Percentiles rank a stretch among this genome's conserved stretches.
These are phyloP conservation scores for Spilarctia lutea DNA, from an alignment of 2,888 invertebrate species.

Conservation along the genomic window DNA sequence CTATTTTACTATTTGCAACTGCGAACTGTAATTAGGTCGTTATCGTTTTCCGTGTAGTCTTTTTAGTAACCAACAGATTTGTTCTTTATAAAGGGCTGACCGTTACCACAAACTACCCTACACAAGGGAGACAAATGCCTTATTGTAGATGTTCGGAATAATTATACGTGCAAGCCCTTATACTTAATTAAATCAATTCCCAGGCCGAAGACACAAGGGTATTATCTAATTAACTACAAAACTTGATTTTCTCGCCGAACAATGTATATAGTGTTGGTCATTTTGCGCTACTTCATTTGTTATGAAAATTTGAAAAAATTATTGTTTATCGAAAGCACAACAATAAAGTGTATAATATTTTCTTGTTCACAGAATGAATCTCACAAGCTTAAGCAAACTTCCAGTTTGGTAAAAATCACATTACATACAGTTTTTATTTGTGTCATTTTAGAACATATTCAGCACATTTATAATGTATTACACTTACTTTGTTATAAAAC, in stretches of 20 bases:
- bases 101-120: neutral
- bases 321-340: neutral
- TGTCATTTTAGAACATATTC: too few species aligned
- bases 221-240: conserved; percentile 14
- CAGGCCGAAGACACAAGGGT: neutral
- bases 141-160: neutral
- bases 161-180: conserved; percentile 1
- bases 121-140: neutral
- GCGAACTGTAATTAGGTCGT: neutral
- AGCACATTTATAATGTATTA: too few species aligned
- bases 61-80: neutral
- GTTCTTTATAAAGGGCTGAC: neutral
- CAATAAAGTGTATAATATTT: too few species aligned
- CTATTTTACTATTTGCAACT: too few species aligned
- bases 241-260: conserved; percentile 4
- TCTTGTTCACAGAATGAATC: too few species aligned
- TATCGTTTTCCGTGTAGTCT: neutral
- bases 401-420: too few species aligned
- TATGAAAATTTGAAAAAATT: neutral
- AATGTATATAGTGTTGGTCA: neutral
- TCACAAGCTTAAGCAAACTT: too few species aligned
- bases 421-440: too few species aligned
- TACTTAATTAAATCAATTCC: conserved; percentile 13
- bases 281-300: neutral
- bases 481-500: too few species aligned